Base-by-base conservation (phyloP, 2,113 vertebrate species). In the Spea bombifrons region DNA sequence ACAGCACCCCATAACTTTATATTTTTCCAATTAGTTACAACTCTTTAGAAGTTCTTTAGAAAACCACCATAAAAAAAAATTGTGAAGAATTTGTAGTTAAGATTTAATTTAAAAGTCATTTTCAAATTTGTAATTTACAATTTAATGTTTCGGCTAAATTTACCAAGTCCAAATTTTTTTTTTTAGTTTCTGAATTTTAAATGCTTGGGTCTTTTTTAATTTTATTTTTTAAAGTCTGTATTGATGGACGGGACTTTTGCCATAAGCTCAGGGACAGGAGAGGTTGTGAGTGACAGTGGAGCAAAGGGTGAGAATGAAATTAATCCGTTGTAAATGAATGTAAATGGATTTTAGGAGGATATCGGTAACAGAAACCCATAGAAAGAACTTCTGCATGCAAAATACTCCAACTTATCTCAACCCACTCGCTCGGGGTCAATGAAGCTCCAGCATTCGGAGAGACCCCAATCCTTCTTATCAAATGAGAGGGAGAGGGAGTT, bases 321-420 rank as follows among this genome's bases (percentile, higher is more conserved):
- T 88, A 88, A 89, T 89, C 86, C 80, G 52, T 82, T 83, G 85
- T 86, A 88, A 88, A 88, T 85, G 82, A 86, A 87, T 85, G 81
- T 85, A 86, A 86, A 87, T 88, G 83, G 80, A 84, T 88, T 85
- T 66, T 69, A 81, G 66, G 78, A 76, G 81, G 68, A 43, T 81
- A 81, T 80, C 84, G 84, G 78, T 86, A 86, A 86, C 86, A 84
- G 82, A 84, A 86, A 73, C 80, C 83, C 85, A 74, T 81, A 66
- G 82, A 77, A 2, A 68, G 86, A 82, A 83, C 79, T 79, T 83
- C 81, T 77, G 65, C 71, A 82, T 77, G 78, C 75, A 87, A 86
- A 87, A 61, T 83, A 78, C 82, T 86, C 50, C 50, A 83, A 68
- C 82, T 84, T 83, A 84, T 81, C 84, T 82, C 84, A 84, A 79